Percentiles rank a stretch among this genome's conserved stretches.
These are phyloP conservation scores for Yponomeuta sedellus DNA, from an alignment of 2,888 invertebrate species.

Conservation along the genomic window DNA sequence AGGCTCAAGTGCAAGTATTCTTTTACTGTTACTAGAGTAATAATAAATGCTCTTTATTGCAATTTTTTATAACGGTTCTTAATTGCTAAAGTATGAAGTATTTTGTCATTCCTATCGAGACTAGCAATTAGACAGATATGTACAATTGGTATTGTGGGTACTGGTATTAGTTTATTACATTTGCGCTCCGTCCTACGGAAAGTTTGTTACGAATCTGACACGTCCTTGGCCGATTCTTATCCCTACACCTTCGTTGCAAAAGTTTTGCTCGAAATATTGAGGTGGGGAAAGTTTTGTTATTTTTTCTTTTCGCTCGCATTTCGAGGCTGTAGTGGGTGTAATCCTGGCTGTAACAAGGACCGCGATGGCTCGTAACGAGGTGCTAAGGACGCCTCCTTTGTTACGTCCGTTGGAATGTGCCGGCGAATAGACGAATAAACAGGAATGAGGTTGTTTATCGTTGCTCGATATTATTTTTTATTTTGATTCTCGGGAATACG, in stretches of 20 bases:
- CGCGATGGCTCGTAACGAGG: conserved; percentile 1
- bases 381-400: background rate
- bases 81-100: no score
- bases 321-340: background rate
- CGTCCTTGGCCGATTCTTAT: background rate
- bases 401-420: background rate
- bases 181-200: background rate
- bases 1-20: no score
- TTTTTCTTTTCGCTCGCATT: background rate
- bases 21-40: no score
- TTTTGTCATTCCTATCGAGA: no score
- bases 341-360: background rate
- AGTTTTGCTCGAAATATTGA: background rate
- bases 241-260: background rate
- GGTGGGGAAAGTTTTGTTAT: background rate
- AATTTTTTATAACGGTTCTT: no score
- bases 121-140: no score
- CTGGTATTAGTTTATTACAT: no score
- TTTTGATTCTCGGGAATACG: background rate
- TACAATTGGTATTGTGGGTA: no score
- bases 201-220: background rate
- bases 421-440: conserved; percentile 1
- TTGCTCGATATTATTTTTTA: background rate
- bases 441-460: background rate
- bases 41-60: no score